Evolutionary conservation across 2,888 invertebrate genomes (phyloP).

Genomic region (Cosmorhoe ocellata): DNA sequence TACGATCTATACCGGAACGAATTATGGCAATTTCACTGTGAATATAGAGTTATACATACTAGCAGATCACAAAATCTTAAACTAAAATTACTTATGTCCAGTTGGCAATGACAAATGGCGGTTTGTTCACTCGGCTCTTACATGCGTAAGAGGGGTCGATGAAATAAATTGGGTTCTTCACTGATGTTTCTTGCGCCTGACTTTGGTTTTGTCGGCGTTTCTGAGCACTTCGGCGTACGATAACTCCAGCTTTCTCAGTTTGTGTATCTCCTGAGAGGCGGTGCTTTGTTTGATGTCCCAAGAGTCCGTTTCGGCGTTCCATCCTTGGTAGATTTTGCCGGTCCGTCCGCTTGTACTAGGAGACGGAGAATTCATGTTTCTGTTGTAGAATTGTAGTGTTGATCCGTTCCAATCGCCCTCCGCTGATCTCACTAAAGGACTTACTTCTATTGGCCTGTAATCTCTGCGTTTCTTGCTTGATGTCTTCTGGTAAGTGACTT

Average conservation of each 20-base stretch:
- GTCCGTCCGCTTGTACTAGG: slow-evolving; percentile 79
- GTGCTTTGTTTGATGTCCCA: slow-evolving; percentile 84
- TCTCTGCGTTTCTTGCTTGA: slow-evolving; percentile 83
- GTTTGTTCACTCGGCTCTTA: slow-evolving; percentile 72
- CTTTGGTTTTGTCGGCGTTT: slow-evolving; percentile 84
- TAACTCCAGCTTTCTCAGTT: slow-evolving; percentile 89
- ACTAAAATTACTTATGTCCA: slow-evolving; percentile 72
- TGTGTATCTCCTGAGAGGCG: slow-evolving; percentile 92
- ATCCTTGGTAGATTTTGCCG: slow-evolving; percentile 75
- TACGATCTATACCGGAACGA: slow-evolving; percentile 60
- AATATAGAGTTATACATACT: slow-evolving; percentile 69
- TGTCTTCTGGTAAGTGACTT: slow-evolving; percentile 82
- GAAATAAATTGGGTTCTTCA: slow-evolving; percentile 57
- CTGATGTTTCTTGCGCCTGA: slow-evolving; percentile 78
- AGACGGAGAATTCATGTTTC: slow-evolving; percentile 83
- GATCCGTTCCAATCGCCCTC: slow-evolving; percentile 86
- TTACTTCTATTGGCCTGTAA: slow-evolving; percentile 79
- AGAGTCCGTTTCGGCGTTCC: slow-evolving; percentile 75
- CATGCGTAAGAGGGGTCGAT: slow-evolving; percentile 67
- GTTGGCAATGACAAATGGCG: slow-evolving; percentile 81
- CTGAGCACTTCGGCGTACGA: slow-evolving; percentile 93
- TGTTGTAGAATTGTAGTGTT: slow-evolving; percentile 86
- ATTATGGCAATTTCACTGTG: slow-evolving; percentile 78
- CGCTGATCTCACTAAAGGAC: slow-evolving; percentile 70
- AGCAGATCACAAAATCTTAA: slow-evolving; percentile 80